Evolutionary conservation across 2,797 vertebrate species (phyloP).

Genomic region (Ceryle rudis): DNA sequence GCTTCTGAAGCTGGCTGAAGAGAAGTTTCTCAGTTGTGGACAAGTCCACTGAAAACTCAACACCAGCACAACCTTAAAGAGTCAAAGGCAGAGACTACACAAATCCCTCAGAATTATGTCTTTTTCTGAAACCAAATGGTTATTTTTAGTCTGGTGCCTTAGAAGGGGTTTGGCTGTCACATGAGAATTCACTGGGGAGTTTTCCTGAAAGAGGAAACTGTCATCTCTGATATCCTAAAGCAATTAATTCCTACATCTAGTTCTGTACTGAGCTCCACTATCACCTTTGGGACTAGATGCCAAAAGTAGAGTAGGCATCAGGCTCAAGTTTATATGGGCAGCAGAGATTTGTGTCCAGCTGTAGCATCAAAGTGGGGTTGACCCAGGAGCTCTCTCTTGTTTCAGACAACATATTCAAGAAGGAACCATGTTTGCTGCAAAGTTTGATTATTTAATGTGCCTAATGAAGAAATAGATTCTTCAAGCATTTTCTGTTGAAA

Average conservation of each 20-base stretch:
- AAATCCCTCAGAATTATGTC: constrained; percentile 21
- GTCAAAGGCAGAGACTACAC: constrained; percentile 10
- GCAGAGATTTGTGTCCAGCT: not conserved
- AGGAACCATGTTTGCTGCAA: not conserved
- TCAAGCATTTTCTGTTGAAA: not conserved
- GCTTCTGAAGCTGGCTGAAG: not conserved
- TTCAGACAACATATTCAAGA: not conserved
- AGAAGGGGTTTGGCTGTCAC: constrained; percentile 35
- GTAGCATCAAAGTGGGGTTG: not conserved
- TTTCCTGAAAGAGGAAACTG: not conserved
- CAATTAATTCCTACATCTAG: not conserved
- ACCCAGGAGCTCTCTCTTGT: not conserved
- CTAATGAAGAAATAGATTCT: not conserved
- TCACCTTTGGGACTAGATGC: not conserved
- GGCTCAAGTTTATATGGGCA: not conserved
- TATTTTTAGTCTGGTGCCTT: constrained; percentile 66
- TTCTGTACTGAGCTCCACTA: not conserved
- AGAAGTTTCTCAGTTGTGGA: not conserved
- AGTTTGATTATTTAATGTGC: not conserved
- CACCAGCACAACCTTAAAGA: not conserved
- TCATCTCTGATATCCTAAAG: constrained; percentile 15
- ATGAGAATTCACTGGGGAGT: constrained; percentile 25
- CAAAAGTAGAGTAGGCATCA: not conserved
- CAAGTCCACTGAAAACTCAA: not conserved
- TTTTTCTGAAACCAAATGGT: constrained; percentile 27